A percentile compares a stretch with the other conserved stretches of the same genome.
Conservation (phyloP, 2,888 invertebrate genomes). For the Sipha maydis region DNA sequence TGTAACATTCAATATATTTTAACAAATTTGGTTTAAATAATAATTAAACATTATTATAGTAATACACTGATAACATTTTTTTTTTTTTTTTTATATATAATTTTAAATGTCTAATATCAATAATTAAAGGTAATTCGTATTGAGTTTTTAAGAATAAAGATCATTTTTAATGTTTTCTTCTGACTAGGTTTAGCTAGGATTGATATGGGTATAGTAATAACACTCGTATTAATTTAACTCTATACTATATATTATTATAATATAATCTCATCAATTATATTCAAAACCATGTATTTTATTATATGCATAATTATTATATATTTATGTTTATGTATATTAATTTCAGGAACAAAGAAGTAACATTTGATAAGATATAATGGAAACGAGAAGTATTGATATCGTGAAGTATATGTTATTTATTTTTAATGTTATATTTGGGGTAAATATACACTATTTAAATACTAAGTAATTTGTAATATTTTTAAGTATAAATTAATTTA, state of each 20-base stretch:
- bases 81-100: background rate
- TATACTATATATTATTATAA: no score
- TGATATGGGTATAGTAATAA: no score
- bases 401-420: conserved; percentile 46
- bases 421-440: conserved; percentile 50
- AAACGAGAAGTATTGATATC: conserved; percentile 19
- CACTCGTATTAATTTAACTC: no score
- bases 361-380: conserved; percentile 36
- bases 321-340: background rate
- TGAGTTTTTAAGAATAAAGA: background rate
- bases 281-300: no score
- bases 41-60: background rate
- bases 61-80: background rate
- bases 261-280: no score
- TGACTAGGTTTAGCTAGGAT: no score
- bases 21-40: background rate
- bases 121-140: background rate
- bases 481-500: background rate
- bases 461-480: background rate
- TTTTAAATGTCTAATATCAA: background rate
- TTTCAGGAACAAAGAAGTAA: background rate
- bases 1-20: background rate
- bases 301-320: background rate
- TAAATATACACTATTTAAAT: conserved; percentile 29
- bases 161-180: background rate